phyloP scores from a whole-genome alignment of 2,888 invertebrate species.

The Rotaria sp. region DNA sequence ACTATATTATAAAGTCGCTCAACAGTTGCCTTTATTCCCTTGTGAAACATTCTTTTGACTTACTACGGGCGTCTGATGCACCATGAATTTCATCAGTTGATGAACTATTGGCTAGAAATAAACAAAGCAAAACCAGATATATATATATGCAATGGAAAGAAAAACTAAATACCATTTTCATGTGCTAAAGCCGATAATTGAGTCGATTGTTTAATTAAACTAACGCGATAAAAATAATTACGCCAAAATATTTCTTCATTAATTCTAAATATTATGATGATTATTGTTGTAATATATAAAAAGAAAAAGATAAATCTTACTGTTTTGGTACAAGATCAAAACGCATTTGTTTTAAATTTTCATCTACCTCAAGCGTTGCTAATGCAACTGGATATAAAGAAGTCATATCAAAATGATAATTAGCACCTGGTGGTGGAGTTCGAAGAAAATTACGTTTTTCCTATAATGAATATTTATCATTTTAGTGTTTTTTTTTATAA shows the following conservation, averaged over 20 bases:
- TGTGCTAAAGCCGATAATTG: slow-evolving; percentile 60
- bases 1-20: no score
- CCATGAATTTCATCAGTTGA: background rate
- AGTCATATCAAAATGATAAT: slow-evolving; percentile 89
- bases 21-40: no score
- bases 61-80: background rate
- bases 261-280: slow-evolving; percentile 50
- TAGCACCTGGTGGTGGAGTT: slow-evolving; percentile 75
- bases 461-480: slow-evolving; percentile 57
- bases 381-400: slow-evolving; percentile 83
- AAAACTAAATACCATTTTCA: background rate
- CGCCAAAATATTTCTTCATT: slow-evolving; percentile 97
- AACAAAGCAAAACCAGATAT: no score
- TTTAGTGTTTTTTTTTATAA: background rate
- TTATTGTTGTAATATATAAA: background rate
- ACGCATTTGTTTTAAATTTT: slow-evolving; percentile 92
- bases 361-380: slow-evolving; percentile 86
- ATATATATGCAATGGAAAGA: background rate
- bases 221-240: slow-evolving; percentile 98
- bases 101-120: background rate
- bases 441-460: slow-evolving; percentile 94
- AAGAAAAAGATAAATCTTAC: slow-evolving; percentile 60
- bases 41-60: background rate
- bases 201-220: slow-evolving; percentile 89
- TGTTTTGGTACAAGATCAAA: slow-evolving; percentile 98